Base-by-base conservation (phyloP, 2,888 invertebrate species). In the Drosophila hawaiiensis region DNA sequence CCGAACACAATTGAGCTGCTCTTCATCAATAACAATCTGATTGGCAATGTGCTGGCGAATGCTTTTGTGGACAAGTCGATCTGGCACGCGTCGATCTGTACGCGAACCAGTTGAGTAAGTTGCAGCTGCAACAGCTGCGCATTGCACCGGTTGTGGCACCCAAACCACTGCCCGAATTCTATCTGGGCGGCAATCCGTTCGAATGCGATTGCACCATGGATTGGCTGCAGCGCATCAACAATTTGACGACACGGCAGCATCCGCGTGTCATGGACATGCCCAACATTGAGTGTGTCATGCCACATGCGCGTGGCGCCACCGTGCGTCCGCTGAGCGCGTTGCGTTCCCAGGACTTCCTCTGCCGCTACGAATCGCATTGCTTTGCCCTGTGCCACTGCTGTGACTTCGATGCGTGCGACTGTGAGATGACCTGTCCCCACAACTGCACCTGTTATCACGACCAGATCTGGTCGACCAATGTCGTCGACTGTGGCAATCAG, bases 121-220 rank as follows among this genome's bases (percentile, higher is more conserved):
- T 98, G 94, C 97, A 97, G 89, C 93, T 97, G 85, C 96, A 97
- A 90, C 96, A 97, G 82, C 94, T 98, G 79, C 95, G 97, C 61
- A 94, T 97, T 82, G 95, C 96, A 25, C 95, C 96, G 58, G 96
- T 97, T 87, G 81, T 89, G 5, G 95, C 96, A 25, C 83, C 90
- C 0, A 96, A 96, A 91, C 95, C 96, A 22, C 93, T 97, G 84
- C 97, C 98, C 0, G 97, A 98, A 93, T 97, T 98, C 93, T 98
- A 97, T 93, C 95, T 98, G 81, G 98, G 97, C 67, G 97, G 97
- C 55, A 99, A 99, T 94, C 98, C 98, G 10, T 97, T 98, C 94
- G 96, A 97, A 91, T 99, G 98, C 94, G 98, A 98, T 92, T 99
- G 99, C 94, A 96, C 97, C 80, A 98, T 98, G 97, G 98, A 98